These are phyloP conservation scores for Brachyhypopomus gauderio DNA, from an alignment of 2,113 vertebrate species.

Conservation along the genomic window DNA sequence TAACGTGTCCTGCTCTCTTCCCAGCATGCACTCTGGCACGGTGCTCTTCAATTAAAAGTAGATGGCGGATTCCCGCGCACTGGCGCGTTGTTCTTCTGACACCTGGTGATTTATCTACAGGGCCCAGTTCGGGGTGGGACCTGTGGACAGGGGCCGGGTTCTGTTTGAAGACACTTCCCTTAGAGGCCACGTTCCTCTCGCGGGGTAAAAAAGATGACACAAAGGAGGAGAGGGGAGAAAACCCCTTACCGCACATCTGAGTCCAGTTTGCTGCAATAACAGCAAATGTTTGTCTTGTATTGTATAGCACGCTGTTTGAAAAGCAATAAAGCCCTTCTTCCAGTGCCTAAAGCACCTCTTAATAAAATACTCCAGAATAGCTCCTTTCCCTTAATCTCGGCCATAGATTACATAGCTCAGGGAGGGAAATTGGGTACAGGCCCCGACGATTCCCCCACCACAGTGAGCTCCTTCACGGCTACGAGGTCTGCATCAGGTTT, in stretches of 20 bases:
- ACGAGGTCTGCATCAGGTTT: conserved; percentile 45
- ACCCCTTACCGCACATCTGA: conserved; percentile 74
- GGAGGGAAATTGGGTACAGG: conserved; percentile 79
- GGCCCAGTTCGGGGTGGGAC: conserved; percentile 62
- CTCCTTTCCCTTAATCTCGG: conserved; percentile 80
- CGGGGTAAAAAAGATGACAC: conserved; percentile 60
- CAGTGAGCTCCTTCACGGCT: conserved; percentile 59
- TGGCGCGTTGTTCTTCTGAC: conserved; percentile 62
- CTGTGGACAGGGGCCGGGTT: conserved; percentile 60
- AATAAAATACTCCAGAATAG: conserved; percentile 84
- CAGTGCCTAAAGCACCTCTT: conserved; percentile 77
- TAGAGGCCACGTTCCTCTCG: conserved; percentile 75
- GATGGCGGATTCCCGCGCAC: conserved; percentile 53
- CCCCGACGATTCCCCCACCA: conserved; percentile 53
- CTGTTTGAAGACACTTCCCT: conserved; percentile 70
- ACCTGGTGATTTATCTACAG: conserved; percentile 68
- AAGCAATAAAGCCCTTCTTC: conserved; percentile 81
- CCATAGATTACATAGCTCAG: conserved; percentile 77
- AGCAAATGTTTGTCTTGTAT: conserved; percentile 85
- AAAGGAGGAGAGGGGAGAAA: conserved; percentile 58
- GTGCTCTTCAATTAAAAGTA: conserved; percentile 64
- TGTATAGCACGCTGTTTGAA: conserved; percentile 80
- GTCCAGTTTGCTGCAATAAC: conserved; percentile 82
- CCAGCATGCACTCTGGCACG: conserved; percentile 41
- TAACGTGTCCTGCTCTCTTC: conserved; percentile 4